Base-by-base conservation (phyloP, 2,888 invertebrate genomes). In the Gortyna flavago region DNA sequence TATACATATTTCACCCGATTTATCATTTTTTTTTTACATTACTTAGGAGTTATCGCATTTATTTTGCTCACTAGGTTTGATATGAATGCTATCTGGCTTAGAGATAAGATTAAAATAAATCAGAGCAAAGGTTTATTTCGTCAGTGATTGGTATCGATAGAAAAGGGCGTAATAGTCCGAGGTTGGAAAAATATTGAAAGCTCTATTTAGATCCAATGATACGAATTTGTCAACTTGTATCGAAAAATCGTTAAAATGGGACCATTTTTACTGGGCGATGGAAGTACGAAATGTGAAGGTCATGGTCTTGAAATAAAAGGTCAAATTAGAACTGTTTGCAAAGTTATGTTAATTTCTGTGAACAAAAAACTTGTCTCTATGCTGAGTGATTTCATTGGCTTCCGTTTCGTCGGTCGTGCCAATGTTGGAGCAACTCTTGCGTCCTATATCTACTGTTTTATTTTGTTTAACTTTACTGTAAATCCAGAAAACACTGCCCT, bases 311-410 rank as follows among this genome's bases (percentile, higher is more conserved):
- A 51, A 72, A 41, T 35, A 51, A 72, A 77, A 77, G 59, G 72
- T 76, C 69, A 70, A 70, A 83, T 76, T 85, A 71, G 76, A 62
- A 76, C 44, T 70, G 25, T 85, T 83, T 73, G 67, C 72, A 76
- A 44, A 64, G 41, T 41, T 62, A 72, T 73, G 76, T 72, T 81
- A 64, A 85, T 72, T 61, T 66, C 25, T 5, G 35, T 16, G 57
- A 41, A 74, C 51, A 51, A 67, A 79, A 54, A 25, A 54, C 32
- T 61, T 38, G 72, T 54, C 11, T 48, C 6, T 35, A 44, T 59
- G 64, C 32, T 68, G 41, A 29, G n/a, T n/a, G 35, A 38, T 66
- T 65, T 29, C 13, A 35, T 35, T 59, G 51, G 32, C 64, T 78
- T 54, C 72, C 79, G 51, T 25, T 66, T 62, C 16, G n/a, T 44